These are phyloP conservation scores for Serripes groenlandicus DNA, from an alignment of 2,888 invertebrate genomes.

Conservation along the genomic window DNA sequence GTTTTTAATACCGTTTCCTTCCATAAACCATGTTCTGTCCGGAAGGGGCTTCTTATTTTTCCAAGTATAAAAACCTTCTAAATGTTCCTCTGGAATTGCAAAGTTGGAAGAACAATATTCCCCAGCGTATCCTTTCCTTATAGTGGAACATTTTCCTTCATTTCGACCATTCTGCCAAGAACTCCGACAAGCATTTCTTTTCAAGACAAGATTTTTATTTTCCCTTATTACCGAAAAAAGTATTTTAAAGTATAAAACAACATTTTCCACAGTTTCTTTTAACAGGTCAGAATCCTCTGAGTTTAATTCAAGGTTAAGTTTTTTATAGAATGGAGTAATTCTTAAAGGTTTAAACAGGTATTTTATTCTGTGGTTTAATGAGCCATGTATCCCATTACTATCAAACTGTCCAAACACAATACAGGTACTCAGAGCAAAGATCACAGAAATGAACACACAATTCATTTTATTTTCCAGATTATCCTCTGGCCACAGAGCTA, in stretches of 20 bases:
- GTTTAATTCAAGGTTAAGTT: conserved; percentile 59
- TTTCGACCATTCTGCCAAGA: conserved; percentile 74
- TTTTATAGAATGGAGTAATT: conserved; percentile 58
- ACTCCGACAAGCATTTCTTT: conserved; percentile 72
- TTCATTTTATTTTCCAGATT: conserved; percentile 14
- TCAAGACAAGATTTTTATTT: conserved; percentile 67
- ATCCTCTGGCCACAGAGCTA: no score
- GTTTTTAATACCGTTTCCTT: conserved; percentile 79
- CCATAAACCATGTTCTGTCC: conserved; percentile 61
- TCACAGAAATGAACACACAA: not conserved
- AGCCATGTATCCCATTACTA: conserved; percentile 10
- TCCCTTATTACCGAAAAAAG: conserved; percentile 67
- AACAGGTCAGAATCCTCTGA: conserved; percentile 53
- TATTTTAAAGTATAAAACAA: conserved; percentile 58
- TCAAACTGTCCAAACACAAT: conserved; percentile 3
- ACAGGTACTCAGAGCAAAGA: not conserved
- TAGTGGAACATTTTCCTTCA: conserved; percentile 73
- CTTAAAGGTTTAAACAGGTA: conserved; percentile 52
- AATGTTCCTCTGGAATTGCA: conserved; percentile 83
- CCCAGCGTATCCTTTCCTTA: conserved; percentile 72
- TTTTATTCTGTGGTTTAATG: conserved; percentile 21
- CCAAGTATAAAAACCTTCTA: conserved; percentile 81
- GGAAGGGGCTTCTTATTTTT: conserved; percentile 74
- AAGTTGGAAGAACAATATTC: conserved; percentile 75
- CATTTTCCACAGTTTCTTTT: conserved; percentile 65